phyloP scores from a whole-genome alignment of 2,888 invertebrate genomes.

The Eumerus sabulonum region DNA sequence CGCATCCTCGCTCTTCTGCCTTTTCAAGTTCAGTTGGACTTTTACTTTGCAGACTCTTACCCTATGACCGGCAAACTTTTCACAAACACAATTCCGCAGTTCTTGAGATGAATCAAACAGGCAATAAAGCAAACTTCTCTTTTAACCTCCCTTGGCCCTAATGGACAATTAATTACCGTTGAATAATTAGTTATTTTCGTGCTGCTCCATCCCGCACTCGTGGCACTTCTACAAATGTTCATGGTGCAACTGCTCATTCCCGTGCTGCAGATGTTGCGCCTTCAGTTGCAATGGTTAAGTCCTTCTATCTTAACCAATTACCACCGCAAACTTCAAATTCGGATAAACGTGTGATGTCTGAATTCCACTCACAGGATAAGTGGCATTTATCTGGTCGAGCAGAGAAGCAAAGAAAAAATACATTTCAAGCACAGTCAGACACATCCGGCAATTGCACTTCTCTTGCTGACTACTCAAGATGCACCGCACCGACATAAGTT shows the following conservation, averaged over 20 bases:
- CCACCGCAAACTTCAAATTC: neutral
- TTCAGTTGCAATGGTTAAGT: no score
- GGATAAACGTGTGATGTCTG: conserved; percentile 58
- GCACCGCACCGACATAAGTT: conserved; percentile 16
- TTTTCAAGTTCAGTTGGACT: neutral
- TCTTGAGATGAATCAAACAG: conserved; percentile 38
- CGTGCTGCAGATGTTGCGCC: no score
- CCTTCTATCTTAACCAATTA: no score
- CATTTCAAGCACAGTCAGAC: conserved; percentile 22
- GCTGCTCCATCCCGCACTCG: no score
- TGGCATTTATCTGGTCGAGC: conserved; percentile 44
- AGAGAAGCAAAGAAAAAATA: no score
- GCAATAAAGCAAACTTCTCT: conserved; percentile 11
- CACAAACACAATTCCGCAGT: neutral
- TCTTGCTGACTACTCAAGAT: conserved; percentile 28
- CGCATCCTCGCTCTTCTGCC: neutral
- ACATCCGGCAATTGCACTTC: conserved; percentile 59
- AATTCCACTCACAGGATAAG: conserved; percentile 53
- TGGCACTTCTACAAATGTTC: conserved; percentile 20
- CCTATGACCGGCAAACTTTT: neutral
- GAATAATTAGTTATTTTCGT: conserved; percentile 69
- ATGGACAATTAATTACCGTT: conserved; percentile 69
- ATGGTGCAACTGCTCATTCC: conserved; percentile 10
- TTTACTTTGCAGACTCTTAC: neutral
- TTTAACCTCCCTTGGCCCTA: conserved; percentile 47